Conservation (phyloP, 2,888 invertebrate species). For the Parnassius orleans region DNA sequence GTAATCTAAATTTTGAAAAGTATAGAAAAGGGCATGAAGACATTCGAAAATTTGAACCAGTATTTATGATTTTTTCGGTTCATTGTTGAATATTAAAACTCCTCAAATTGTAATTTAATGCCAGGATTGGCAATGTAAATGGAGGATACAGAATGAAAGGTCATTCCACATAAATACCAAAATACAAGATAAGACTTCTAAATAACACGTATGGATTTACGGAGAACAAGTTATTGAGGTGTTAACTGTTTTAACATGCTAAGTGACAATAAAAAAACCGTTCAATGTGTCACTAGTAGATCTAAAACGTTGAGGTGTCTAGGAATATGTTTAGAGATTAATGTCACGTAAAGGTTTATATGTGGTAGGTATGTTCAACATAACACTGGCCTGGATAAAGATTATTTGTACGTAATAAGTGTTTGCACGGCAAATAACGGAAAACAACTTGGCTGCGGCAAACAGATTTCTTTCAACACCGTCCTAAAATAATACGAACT, state of each 20-base stretch:
- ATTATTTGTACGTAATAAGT: slow-evolving; percentile 30
- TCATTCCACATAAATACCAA: no score
- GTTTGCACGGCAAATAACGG: slow-evolving; percentile 30
- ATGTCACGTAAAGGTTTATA: background rate
- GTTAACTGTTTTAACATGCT: background rate
- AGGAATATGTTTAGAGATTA: slow-evolving; percentile 1
- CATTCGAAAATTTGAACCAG: no score
- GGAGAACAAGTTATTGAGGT: background rate
- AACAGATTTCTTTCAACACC: slow-evolving; percentile 28
- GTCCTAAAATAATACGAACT: slow-evolving; percentile 24
- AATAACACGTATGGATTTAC: background rate
- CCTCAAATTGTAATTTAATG: no score
- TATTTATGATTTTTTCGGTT: no score
- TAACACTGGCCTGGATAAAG: slow-evolving; percentile 30
- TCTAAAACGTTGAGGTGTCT: background rate
- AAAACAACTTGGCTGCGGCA: slow-evolving; percentile 29
- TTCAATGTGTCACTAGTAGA: slow-evolving; percentile 4
- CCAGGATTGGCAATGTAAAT: no score
- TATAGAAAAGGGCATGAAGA: no score
- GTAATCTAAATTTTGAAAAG: no score
- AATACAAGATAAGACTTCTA: no score
- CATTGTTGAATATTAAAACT: no score
- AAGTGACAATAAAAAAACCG: background rate
- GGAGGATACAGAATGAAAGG: no score
- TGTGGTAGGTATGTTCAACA: slow-evolving; percentile 16